These are phyloP conservation scores for fruit fly (Drosophila melanogaster) DNA, from an alignment of 1,140 invertebrate genomes.

Conservation along the genomic window DNA sequence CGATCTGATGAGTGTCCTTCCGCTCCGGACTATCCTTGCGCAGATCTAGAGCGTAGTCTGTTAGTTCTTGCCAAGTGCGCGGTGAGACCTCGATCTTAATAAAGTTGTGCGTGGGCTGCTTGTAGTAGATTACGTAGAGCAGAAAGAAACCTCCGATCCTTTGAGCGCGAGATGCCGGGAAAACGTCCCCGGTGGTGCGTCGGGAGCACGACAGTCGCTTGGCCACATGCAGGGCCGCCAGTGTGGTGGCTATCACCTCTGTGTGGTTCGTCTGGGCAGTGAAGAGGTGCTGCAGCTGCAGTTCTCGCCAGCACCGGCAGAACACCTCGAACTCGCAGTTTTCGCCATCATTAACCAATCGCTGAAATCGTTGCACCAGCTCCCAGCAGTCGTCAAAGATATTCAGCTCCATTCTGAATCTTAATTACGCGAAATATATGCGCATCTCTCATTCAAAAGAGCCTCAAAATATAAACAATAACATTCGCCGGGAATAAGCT, in stretches of 20 bases:
- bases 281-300: slow-evolving; percentile 67
- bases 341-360: slow-evolving; percentile 15
- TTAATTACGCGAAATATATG: neutral
- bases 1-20: slow-evolving; percentile 50
- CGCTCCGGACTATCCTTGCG: neutral
- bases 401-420: slow-evolving; percentile 42
- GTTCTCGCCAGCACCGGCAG: slow-evolving; percentile 57
- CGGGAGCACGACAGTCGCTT: slow-evolving; percentile 60
- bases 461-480: slow-evolving; percentile 24
- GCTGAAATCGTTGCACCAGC: slow-evolving; percentile 46
- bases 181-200: slow-evolving; percentile 47
- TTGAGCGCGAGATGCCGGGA: slow-evolving; percentile 28
- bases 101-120: slow-evolving; percentile 72
- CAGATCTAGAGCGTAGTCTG: slow-evolving; percentile 34
- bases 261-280: slow-evolving; percentile 59
- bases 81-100: slow-evolving; percentile 63
- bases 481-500: neutral
- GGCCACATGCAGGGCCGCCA: slow-evolving; percentile 62
- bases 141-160: slow-evolving; percentile 66
- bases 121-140: slow-evolving; percentile 71
- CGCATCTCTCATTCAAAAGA: neutral
- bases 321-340: slow-evolving; percentile 55
- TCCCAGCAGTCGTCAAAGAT: slow-evolving; percentile 63
- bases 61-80: slow-evolving; percentile 57
- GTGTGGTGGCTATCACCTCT: slow-evolving; percentile 70